These are phyloP conservation scores for Poeciliopsis presidionis DNA, from an alignment of 2,797 vertebrate species.

Conservation along the genomic window DNA sequence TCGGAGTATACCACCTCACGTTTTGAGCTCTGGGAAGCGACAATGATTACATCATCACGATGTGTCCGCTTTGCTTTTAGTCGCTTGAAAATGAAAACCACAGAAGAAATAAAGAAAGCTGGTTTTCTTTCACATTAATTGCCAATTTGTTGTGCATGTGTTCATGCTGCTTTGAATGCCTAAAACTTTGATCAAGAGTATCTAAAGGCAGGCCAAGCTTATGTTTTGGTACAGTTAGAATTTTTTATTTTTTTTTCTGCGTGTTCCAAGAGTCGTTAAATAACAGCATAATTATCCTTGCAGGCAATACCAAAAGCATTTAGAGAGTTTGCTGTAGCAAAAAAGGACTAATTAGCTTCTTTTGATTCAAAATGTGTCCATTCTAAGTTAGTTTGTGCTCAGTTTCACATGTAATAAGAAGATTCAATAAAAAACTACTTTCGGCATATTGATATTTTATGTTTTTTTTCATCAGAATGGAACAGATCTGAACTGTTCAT, in stretches of 20 bases:
- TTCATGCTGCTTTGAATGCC: background rate
- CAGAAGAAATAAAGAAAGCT: background rate
- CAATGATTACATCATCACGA: background rate
- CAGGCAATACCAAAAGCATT: background rate
- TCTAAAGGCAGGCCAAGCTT: background rate
- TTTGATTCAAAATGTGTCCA: background rate
- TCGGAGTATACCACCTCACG: background rate
- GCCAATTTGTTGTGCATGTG: background rate
- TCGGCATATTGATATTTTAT: conserved; percentile 27
- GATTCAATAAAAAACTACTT: conserved; percentile 19
- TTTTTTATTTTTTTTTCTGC: background rate
- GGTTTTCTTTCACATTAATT: background rate
- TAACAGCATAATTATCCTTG: background rate
- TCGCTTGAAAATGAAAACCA: background rate
- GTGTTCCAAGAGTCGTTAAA: background rate
- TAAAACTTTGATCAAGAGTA: conserved; percentile 3
- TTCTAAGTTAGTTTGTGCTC: background rate
- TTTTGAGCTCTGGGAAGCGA: background rate
- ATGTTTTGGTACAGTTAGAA: background rate
- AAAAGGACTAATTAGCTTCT: background rate
- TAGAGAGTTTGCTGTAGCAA: background rate
- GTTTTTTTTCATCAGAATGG: background rate
- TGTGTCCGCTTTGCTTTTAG: background rate
- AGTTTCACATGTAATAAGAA: conserved; percentile 7
- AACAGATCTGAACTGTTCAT: conserved; percentile 30